Evolutionary conservation across 2,888 invertebrate genomes (phyloP).

Genomic region (Lasioglossum oenotherae): DNA sequence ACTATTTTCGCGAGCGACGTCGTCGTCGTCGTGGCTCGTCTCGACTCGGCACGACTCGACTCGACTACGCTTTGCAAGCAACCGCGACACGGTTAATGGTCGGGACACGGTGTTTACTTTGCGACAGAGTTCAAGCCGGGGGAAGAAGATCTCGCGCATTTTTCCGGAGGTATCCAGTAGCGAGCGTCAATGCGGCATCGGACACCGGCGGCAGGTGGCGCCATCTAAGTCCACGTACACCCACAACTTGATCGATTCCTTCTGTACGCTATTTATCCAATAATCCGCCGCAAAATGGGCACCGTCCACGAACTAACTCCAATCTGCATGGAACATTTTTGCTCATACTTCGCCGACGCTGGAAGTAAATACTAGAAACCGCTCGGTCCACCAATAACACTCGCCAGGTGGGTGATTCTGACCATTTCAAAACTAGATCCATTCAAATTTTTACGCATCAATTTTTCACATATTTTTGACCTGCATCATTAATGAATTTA

Average conservation of each 20-base stretch:
- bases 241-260: slow-evolving; percentile 54
- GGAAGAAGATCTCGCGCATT: background rate
- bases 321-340: background rate
- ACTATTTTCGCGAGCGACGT: slow-evolving; percentile 12
- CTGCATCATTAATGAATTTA: background rate
- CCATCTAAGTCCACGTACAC: slow-evolving; percentile 71
- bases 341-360: background rate
- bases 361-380: background rate
- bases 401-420: background rate
- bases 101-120: slow-evolving; percentile 20
- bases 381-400: no score
- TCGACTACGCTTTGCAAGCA: background rate
- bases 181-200: slow-evolving; percentile 77
- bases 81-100: background rate
- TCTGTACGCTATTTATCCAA: slow-evolving; percentile 17
- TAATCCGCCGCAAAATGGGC: background rate
- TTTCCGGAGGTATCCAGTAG: slow-evolving; percentile 66
- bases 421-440: background rate
- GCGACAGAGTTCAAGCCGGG: background rate
- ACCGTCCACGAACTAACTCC: background rate
- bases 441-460: no score
- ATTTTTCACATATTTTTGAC: no score
- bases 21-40: background rate
- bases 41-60: background rate
- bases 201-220: slow-evolving; percentile 74